Evolutionary conservation across 2,888 invertebrate species (phyloP), one percentile per base, ranked within the genome.

Genomic region (Meghimatium bilineatum): DNA sequence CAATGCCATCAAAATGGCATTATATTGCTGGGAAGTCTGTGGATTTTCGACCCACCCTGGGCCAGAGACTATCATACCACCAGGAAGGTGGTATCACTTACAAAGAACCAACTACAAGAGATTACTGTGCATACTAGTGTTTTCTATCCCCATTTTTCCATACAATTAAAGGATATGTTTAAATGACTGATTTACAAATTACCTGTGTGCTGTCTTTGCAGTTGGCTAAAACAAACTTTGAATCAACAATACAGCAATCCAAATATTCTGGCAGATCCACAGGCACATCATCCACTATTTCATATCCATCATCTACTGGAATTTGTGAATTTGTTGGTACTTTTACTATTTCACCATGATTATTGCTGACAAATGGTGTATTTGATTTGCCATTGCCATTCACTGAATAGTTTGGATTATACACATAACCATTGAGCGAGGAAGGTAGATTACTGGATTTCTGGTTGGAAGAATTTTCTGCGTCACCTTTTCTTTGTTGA

Each of bases 201-300:
- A 87, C 87, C 69, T 85, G 83, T 63, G 88, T 80, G 34, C 89
- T 87, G 49, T 91, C 86, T 63, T 89, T 89, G 77, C 90, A 91
- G 82, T 92, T 91, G 76, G 92, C 92, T 5, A 90, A 88, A 12
- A 92, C 90, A 82, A 89, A 91, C 85, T 92, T 92, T 69, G 92
- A 91, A 85, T 93, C 92, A 6, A 92, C 89, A 10, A 92, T 88
- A 1, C 92, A 93, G 71, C 91, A 91, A 76, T 93, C 93, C 10
- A 91, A 86, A 29, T 90, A 88, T 63, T 85, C 83, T 0, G 93
- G 92, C 20, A 92, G 86, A 36, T 92, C 91, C 1, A 90, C 90
- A 12, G 82, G 85, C 17, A 90, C 88, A 3, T 87, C 87, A 52
- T 82, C 82, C 14, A 87, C 87, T 32, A 86, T 88, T 63, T 88